Percentiles rank a stretch among this genome's conserved stretches.
Conservation (phyloP, 2,113 vertebrate genomes). For the Macroglossus sobrinus region DNA sequence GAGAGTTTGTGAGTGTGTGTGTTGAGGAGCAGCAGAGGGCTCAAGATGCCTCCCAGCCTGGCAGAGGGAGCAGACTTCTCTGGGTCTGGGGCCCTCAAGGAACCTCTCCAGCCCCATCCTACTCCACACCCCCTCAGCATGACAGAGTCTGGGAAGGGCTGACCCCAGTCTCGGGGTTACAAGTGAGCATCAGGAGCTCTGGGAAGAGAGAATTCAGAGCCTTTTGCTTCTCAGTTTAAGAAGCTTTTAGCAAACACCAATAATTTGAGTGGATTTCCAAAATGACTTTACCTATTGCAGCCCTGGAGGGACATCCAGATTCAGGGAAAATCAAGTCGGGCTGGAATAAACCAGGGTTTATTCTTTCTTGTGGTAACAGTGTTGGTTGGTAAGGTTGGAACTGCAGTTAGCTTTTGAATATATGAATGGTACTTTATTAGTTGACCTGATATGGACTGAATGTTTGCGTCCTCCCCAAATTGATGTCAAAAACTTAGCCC, state of each 20-base stretch:
- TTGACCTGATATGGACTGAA: not conserved
- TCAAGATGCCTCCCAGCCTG: not conserved
- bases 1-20: no score
- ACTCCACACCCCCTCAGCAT: not conserved
- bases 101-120: not conserved
- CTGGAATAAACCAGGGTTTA: not conserved
- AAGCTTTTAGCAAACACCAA: not conserved
- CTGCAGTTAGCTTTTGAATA: not conserved
- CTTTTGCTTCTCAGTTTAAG: not conserved
- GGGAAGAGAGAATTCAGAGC: not conserved
- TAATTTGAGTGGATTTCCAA: not conserved
- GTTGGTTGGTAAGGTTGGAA: not conserved
- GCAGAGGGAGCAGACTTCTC: not conserved
- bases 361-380: not conserved
- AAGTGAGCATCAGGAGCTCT: not conserved
- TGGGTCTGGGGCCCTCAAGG: not conserved
- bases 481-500: not conserved
- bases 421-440: not conserved
- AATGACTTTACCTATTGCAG: not conserved
- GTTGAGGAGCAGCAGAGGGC: not conserved
- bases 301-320: not conserved
- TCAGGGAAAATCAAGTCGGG: not conserved
- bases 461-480: not conserved
- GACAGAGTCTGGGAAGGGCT: not conserved
- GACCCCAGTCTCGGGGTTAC: rapidly evolving